Evolutionary conservation across 1,140 invertebrate genomes (phyloP), one percentile per base, ranked within the genome.

Genomic region (Scaptomyza graminum): DNA sequence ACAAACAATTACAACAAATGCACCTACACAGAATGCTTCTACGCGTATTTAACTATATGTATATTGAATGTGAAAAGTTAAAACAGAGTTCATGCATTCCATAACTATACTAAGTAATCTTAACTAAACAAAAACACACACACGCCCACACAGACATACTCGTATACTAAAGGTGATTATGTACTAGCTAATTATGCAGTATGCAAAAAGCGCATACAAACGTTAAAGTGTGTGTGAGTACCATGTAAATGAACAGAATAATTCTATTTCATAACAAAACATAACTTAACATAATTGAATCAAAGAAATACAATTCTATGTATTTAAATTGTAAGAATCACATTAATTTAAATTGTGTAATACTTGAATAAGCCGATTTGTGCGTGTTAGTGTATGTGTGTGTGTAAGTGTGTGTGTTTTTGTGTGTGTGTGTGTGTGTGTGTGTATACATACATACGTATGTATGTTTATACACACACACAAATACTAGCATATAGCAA

Each of bases 251-350:
- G 37, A 56, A 43, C 11, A 22, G n/a, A 41, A n/a, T 41, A n/a
- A 43, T 43, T 56, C 12, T 46, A 57, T 44, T 31, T 22, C 22
- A 22, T 52, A 51, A 46, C 28, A 15, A 7, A 34, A 9, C 37
- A 56, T 31, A 52, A 11, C 18, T 49, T 16, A 31, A 47, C 0
- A 34, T 7, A 34, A 34, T 34, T 34, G 31, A 34, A 9, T 9
- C 6, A 11, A 8, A 34, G 7, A 34, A 28, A 28, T 8, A 28
- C 12, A 11, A 68, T 62, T 50, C 56, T 64, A n/a, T 64, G 60
- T 64, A 64, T 64, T 56, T 22, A 37, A 56, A 50, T 56, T 56
- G 34, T 25, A 5, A 25, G 74, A 74, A 65, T 76, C 74, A 73
- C 62, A 72, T 62, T 67, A 63, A 63, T 72, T 65, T 68, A 43